phyloP scores from a whole-genome alignment of 2,888 invertebrate genomes.

The Epinotia bilunana region DNA sequence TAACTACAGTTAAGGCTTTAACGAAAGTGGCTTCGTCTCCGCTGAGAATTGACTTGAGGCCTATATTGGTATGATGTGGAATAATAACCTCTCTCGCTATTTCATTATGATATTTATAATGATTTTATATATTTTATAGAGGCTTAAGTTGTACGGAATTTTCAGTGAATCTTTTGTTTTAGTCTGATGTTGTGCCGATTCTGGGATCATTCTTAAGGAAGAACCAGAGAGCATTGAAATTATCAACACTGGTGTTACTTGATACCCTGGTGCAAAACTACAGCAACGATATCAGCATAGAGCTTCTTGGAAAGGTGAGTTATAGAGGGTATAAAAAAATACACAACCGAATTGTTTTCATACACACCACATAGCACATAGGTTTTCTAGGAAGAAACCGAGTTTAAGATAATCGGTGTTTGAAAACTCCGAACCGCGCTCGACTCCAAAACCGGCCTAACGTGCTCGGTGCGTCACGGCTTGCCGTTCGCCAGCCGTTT shows the following conservation, averaged over 20 bases:
- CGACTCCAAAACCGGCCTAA: too few species aligned
- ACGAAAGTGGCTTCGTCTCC: slow-evolving; percentile 97
- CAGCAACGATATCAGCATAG: slow-evolving; percentile 87
- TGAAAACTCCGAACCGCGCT: too few species aligned
- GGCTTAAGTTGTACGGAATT: neutral
- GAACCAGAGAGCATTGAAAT: slow-evolving; percentile 97
- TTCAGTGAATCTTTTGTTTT: slow-evolving; percentile 55
- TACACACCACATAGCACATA: too few species aligned
- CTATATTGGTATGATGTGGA: slow-evolving; percentile 87
- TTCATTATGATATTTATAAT: neutral
- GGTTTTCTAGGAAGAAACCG: too few species aligned
- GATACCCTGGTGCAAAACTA: slow-evolving; percentile 96
- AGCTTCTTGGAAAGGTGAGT: slow-evolving; percentile 88
- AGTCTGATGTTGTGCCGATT: slow-evolving; percentile 95
- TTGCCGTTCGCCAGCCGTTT: too few species aligned
- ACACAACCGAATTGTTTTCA: neutral
- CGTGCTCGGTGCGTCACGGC: too few species aligned
- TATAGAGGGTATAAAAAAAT: neutral
- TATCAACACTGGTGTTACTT: slow-evolving; percentile 94
- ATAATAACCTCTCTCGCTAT: neutral
- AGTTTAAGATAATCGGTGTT: too few species aligned
- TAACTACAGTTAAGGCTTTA: slow-evolving; percentile 98
- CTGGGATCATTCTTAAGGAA: slow-evolving; percentile 97
- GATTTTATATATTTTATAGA: too few species aligned
- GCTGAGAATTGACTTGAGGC: slow-evolving; percentile 91